Base-by-base conservation (phyloP, 1,140 invertebrate genomes). In the Sycophila sp. region DNA sequence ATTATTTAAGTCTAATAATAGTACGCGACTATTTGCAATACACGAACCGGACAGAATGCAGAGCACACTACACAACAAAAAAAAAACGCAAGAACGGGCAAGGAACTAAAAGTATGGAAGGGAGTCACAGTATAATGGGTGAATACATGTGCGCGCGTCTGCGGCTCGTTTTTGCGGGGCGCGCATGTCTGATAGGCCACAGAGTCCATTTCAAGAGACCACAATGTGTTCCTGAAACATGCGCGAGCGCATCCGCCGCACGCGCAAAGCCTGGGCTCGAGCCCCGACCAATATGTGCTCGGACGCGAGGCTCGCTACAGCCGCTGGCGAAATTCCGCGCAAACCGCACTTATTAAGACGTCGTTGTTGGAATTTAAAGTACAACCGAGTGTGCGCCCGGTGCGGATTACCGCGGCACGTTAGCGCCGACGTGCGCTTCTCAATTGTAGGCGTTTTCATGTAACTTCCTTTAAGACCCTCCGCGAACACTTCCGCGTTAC, bases 271-370 rank as follows among this genome's bases (percentile, higher is more conserved):
- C n/a, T n/a, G n/a, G n/a, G n/a, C n/a, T n/a, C n/a, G n/a, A n/a
- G n/a, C n/a, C n/a, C n/a, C n/a, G n/a, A n/a, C n/a, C n/a, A n/a
- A n/a, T n/a, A n/a, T n/a, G n/a, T n/a, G n/a, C n/a, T n/a, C n/a
- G n/a, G n/a, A n/a, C n/a, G n/a, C n/a, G n/a, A n/a, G n/a, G n/a
- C n/a, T n/a, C n/a, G n/a, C n/a, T n/a, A n/a, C 1, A 0, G 58
- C 56, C 40, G 55, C 56, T 69, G 67, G 71, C 47, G 72, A 78
- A 79, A 79, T 77, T 69, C 72, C 75, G 67, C 66, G 69, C 71
- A 81, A n/a, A 86, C 84, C 83, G 78, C 83, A 83, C 80, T 81
- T 84, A 85, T 86, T 82, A 86, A 85, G 84, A 83, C 75, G 80
- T 84, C 80, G 77, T 83, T 79, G 78, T 73, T 72, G 79, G 81